Base-by-base conservation (phyloP, 2,797 vertebrate genomes). In the Sebastes reedi region DNA sequence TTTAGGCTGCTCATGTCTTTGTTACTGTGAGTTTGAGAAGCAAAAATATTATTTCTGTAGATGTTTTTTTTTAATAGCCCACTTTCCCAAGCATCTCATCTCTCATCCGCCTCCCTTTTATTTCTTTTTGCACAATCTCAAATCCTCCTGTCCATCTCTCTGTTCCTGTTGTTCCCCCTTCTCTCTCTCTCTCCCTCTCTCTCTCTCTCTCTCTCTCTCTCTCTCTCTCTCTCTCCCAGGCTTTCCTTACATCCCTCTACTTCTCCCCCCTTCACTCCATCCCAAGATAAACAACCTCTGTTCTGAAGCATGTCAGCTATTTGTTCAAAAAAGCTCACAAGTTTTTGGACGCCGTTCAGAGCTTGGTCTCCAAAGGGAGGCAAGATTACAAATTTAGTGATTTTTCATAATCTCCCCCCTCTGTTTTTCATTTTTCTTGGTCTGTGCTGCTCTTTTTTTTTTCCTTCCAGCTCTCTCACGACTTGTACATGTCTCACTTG, bases 201-300 rank as follows among this genome's bases (percentile, higher is more conserved):
- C 32, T 11, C 32, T 11, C 3, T 34, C 32, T 10, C 32, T 36
- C 34, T 36, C 34, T 36, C 32, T 34, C 9, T 34, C 32, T 34
- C 32, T 34, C 32, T 34, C 34, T 34, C 10, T 36, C 34, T 39
- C 36, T 14, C 39, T 46, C 88, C 82, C 88, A 91, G 76, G 78
- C 82, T 82, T 84, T 91, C 77, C 80, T 81, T 82, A 74, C 86
- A 87, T 92, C 90, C 77, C 77, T 69, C 73, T 54, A 56, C 71
- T 66, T 46, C 72, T 81, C 80, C 54, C 52, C 70, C 62, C 76
- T 84, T 84, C 76, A 10, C 87, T 88, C 84, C 73, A 56, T 90
- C 85, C 93, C 89, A 94, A 94, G 81, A 94, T 92, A 93, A 96
- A 95, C 94, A 95, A 82, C 77, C 87, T 85, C 87, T 82, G 64